Percentiles rank a stretch among this genome's conserved stretches.
Conservation (phyloP, 1,140 invertebrate genomes). For the Drosophila yakuba region DNA sequence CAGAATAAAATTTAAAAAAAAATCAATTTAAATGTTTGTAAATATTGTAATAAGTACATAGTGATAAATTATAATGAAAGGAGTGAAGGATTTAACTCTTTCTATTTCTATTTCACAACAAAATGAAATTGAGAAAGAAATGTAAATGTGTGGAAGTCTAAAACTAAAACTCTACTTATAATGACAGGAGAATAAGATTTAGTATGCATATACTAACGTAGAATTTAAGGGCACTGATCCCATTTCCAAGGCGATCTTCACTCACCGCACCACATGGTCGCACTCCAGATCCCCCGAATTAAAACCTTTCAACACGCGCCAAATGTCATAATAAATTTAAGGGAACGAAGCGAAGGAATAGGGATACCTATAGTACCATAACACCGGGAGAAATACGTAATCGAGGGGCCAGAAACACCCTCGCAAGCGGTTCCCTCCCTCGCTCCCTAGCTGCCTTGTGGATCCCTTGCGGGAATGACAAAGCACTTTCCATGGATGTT, state of each 20-base stretch:
- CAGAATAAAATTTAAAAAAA: no score
- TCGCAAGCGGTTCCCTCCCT: constrained; percentile 44
- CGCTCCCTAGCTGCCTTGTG: not conserved
- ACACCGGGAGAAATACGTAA: constrained; percentile 35
- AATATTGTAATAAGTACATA: no score
- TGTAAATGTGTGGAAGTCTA: no score
- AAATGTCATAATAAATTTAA: constrained; percentile 79
- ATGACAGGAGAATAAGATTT: no score
- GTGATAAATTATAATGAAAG: no score
- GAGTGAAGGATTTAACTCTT: no score
- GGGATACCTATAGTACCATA: constrained; percentile 16
- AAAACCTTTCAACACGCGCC: constrained; percentile 81
- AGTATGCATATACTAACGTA: no score
- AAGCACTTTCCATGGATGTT: constrained; percentile 72
- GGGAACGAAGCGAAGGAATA: constrained; percentile 41
- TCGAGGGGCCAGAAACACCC: constrained; percentile 57
- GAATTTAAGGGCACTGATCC: not conserved
- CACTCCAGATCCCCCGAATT: constrained; percentile 25
- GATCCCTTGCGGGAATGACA: constrained; percentile 57
- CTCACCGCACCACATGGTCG: constrained; percentile 60
- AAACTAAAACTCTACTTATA: no score
- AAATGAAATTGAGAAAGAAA: no score
- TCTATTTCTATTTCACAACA: no score
- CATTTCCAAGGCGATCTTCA: constrained; percentile 26
- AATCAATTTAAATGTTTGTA: no score